Base-by-base conservation (phyloP, 2,888 invertebrate species). In the Sclerodermus sp. region DNA sequence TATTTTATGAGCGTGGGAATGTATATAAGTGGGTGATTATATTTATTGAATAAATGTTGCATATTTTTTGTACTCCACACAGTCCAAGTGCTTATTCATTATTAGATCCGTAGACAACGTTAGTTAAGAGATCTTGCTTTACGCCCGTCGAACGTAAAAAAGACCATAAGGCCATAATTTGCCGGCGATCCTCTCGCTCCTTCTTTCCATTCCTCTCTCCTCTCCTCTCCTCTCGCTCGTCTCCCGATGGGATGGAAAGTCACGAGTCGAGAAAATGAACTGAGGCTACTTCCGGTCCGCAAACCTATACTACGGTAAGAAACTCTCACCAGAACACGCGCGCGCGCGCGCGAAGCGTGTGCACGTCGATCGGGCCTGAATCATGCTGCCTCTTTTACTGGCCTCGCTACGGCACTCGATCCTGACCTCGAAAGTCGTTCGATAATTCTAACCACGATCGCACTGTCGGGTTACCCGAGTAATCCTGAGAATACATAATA, bases 401-500 rank as follows among this genome's bases (percentile, higher is more conserved):
- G 37, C 40, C 42, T 29, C 17, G 49, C 47, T 46, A 57, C 45
- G 45, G 43, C 49, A 41, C 52, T 56, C 65, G 67, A 70, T 69
- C 65, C 59, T 73, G 70, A 74, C 74, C 73, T 74, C 71, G 69
- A 74, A 73, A 70, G 63, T 61, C 55, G 48, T 68, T 73, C 67
- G 67, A 67, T 63, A 57, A 75, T 75, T 73, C 71, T 51, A 64
- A 50, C 51, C 70, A 65, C 67, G 67, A 58, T 62, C 54, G 44
- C 42, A 47, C 47, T 47, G 64, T 46, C 49, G 56, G 63, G 57
- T 66, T 66, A 67, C 57, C 46, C 53, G 57, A 55, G 52, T 58
- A 56, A 66, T 64, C 52, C 47, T 37, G 48, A 55, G 66, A 57
- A 71, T 68, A 66, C 67, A 61, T 70, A 68, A 72, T 66, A 59